Base-by-base conservation (phyloP, 2,797 vertebrate species). In the Anolis apletophallus region DNA sequence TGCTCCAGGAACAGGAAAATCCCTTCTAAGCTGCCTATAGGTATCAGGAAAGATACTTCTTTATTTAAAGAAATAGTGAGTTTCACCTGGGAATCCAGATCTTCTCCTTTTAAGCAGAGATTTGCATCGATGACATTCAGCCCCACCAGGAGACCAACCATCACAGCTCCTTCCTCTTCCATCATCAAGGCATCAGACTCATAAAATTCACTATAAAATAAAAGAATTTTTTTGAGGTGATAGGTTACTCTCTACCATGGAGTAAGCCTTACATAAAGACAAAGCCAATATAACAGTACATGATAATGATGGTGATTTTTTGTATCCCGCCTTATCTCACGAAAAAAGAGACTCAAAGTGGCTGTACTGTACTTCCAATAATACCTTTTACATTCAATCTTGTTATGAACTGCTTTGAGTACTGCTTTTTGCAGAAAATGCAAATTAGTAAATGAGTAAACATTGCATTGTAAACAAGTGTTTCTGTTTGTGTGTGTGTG, bases 51-150 rank as follows among this genome's bases (percentile, higher is more conserved):
- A 3, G 9, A 46, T 29, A 87, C 87, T 68, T 84, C 75, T 85
- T 75, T 54, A 57, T 57, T 85, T 86, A 87, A 77, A 81, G 69
- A 52, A 57, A 59, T 74, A 54, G 57, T 74, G 12, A 3, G 13
- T 61, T 81, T 94, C 91, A 99, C 98, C 98, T 98, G 98, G 82
- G 98, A 98, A 95, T 99, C 99, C 89, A 99, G 96, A 94, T 99
- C 98, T 97, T 99, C 99, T 91, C 98, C 99, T 97, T 99, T 99
- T 88, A 99, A 97, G 93, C 99, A 99, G 72, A 99, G 97, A 91
- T 99, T 99, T 88, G 99, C 99, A 92, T 99, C 99, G n/a, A 99
- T 98, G 84, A 99, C 98, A 7, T 99, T 99, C 86, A 99, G 97
- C 69, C 99, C 99, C 90, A 99, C 98, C 85, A 99, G 95, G 88